These are phyloP conservation scores for Galemys pyrenaicus DNA, from an alignment of 2,113 vertebrate genomes.

Conservation along the genomic window DNA sequence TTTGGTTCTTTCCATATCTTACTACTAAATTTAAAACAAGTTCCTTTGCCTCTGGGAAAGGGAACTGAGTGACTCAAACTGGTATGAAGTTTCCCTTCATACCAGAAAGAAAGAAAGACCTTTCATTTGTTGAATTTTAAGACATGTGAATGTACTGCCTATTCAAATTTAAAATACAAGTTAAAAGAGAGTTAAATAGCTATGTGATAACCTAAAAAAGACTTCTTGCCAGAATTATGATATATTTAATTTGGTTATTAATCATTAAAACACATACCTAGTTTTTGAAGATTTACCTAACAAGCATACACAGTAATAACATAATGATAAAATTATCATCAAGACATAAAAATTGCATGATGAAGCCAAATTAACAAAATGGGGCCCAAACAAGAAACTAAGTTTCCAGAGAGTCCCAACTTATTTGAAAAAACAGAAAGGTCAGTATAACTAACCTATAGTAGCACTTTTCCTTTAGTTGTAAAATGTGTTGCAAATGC, in stretches of 20 bases:
- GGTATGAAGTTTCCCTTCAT: neutral
- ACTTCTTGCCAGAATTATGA: neutral
- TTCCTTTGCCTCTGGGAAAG: neutral
- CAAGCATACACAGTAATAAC: neutral
- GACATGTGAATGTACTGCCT: neutral
- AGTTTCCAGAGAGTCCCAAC: neutral
- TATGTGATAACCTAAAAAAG: neutral
- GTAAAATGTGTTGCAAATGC: neutral
- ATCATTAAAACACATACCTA: neutral
- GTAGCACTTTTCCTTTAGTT: neutral
- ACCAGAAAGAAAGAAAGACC: too few relatives aligned
- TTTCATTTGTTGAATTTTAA: neutral
- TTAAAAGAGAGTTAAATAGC: neutral
- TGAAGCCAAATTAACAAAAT: neutral
- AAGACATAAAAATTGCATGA: neutral
- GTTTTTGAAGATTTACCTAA: slow-evolving; percentile 18
- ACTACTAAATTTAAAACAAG: slow-evolving; percentile 7
- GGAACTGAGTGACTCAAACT: neutral
- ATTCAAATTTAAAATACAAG: neutral
- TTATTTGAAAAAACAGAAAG: neutral
- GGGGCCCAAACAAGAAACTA: neutral
- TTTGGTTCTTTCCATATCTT: neutral
- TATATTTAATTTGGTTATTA: neutral
- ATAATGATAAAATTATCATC: neutral
- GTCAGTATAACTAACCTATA: neutral